Percentiles rank a stretch among this genome's conserved stretches.
Conservation (phyloP, 2,797 vertebrate species). For the Enteromius fasciolatus region DNA sequence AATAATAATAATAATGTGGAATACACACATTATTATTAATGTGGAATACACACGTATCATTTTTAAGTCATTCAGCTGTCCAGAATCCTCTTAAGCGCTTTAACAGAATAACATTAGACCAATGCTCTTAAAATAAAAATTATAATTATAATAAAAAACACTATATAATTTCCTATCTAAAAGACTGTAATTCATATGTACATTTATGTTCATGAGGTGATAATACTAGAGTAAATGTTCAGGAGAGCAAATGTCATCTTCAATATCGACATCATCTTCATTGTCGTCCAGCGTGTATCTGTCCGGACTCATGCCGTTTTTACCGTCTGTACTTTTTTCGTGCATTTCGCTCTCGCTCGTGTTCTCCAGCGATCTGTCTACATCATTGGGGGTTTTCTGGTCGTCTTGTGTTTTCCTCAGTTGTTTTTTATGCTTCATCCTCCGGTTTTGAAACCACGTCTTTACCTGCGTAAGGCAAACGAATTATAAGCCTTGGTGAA, state of each 20-base stretch:
- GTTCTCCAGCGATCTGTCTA: constrained; percentile 80
- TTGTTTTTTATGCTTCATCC: constrained; percentile 99
- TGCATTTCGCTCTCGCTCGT: constrained; percentile 80
- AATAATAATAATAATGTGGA: constrained; percentile 50
- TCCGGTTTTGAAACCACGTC: constrained; percentile 97
- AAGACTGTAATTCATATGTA: constrained; percentile 58
- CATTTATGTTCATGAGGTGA: constrained; percentile 57
- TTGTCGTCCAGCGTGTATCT: constrained; percentile 85
- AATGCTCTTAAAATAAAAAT: constrained; percentile 41
- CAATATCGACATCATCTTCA: constrained; percentile 95
- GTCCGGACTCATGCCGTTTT: constrained; percentile 72
- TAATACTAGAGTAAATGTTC: constrained; percentile 81
- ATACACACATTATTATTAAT: constrained; percentile 21
- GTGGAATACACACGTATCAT: not conserved
- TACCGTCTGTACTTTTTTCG: constrained; percentile 68
- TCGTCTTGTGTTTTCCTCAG: constrained; percentile 93
- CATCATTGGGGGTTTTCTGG: constrained; percentile 78
- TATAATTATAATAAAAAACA: constrained; percentile 34
- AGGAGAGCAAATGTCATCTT: constrained; percentile 85
- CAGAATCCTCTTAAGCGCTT: constrained; percentile 44
- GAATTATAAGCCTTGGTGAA: not conserved
- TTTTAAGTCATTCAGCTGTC: constrained; percentile 6
- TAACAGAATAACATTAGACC: constrained; percentile 21
- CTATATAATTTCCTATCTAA: constrained; percentile 60
- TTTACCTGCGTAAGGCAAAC: constrained; percentile 83